Base-by-base conservation (phyloP, 2,797 vertebrate species). In the Poecilia wingei region DNA sequence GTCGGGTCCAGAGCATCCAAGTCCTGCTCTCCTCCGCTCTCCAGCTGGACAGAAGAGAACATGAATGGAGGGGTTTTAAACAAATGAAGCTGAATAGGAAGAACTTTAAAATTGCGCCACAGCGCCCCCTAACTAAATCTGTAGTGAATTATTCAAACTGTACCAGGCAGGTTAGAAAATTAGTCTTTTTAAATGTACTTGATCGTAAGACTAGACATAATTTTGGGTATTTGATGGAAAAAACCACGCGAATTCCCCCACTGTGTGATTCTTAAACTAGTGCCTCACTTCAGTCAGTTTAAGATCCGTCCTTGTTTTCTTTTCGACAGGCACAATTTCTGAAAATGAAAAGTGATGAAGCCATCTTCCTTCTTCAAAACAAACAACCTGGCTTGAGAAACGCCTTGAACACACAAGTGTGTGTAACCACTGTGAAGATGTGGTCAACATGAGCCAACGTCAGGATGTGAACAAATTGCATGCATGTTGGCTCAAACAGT, bases 1-100 rank as follows among this genome's bases (percentile, higher is more conserved):
- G 69, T 90, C 0, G 87, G 95, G 82, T 94, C 95, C 18, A 97
- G 89, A 41, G 97, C 92, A 1, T 98, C 97, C 79, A 99, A 91
- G 59, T 95, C 95, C 80, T 96, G 96, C 0, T 91, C 91, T 12
- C 72, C 94, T 0, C 95, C 93, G 13, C 84, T 83, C 18, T 98
- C 97, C 94, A 97, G 80, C 98, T 99, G 81, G 33, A 89, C 5
- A 83, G 4, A 49, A 74, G n/a, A 73, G 3, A 39, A 59, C 64
- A 43, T 18, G 69, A 70, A 41, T 28, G 25, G 6, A 45, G 41
- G 28, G 41, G 68, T n/a, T 70, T 68, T 12, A 16, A 39, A 49
- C 12, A 18, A 25, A n/a, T 69, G 0, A 69, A 43, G 39, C 36
- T 41, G 20, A 25, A 68, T 41, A 41, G 22, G 4, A 69, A 5